Percentiles rank a stretch among this genome's conserved stretches.
phyloP scores from a whole-genome alignment of 2,888 invertebrate species.

The Microplitis manilae region DNA sequence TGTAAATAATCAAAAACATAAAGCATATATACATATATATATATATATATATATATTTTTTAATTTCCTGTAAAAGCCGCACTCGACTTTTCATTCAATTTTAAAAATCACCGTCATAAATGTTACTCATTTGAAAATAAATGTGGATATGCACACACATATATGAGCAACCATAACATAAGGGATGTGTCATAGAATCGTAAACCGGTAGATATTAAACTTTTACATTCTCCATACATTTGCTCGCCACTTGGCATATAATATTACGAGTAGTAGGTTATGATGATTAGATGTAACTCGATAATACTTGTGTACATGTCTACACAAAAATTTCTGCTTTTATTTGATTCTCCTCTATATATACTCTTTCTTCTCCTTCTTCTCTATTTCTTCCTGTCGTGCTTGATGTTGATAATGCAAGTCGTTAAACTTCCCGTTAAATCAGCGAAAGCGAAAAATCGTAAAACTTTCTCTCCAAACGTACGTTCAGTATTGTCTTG shows the following conservation, averaged over 20 bases:
- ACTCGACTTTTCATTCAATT: not conserved
- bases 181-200: slow-evolving; percentile 64
- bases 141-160: slow-evolving; percentile 33
- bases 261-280: slow-evolving; percentile 64
- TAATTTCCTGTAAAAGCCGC: not conserved
- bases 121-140: slow-evolving; percentile 16
- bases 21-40: not conserved
- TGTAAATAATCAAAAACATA: not conserved
- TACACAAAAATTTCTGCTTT: not conserved
- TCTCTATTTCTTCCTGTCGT: slow-evolving; percentile 29
- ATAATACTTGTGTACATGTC: slow-evolving; percentile 60
- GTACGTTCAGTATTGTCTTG: slow-evolving; percentile 17
- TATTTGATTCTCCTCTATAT: not conserved
- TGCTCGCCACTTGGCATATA: slow-evolving; percentile 36
- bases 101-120: slow-evolving; percentile 26
- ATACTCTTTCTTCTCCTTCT: not conserved
- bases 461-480: slow-evolving; percentile 57
- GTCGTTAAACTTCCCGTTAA: slow-evolving; percentile 70
- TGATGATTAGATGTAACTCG: slow-evolving; percentile 71
- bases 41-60: too few relatives aligned
- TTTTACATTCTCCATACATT: slow-evolving; percentile 65
- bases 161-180: slow-evolving; percentile 31
- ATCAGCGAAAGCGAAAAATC: slow-evolving; percentile 67
- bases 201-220: slow-evolving; percentile 70
- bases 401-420: slow-evolving; percentile 57